These are phyloP conservation scores for Corythaixoides concolor DNA, from an alignment of 2,113 vertebrate species.

Conservation along the genomic window DNA sequence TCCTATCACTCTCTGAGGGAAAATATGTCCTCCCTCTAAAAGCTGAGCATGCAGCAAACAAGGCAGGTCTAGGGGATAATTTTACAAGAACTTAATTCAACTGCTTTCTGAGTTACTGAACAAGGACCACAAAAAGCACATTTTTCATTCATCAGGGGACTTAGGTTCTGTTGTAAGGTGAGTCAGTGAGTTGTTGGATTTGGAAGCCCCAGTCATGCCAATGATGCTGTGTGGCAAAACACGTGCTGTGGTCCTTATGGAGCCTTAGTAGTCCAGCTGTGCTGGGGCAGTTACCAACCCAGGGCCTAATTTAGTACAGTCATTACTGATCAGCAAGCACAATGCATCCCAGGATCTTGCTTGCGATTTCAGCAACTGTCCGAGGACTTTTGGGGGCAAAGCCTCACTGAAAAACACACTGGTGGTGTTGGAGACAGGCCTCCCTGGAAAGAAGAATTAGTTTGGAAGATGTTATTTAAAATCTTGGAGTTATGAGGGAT, in stretches of 20 bases:
- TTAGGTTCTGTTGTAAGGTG: not conserved
- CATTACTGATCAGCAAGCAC: not conserved
- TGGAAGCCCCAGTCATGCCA: not conserved
- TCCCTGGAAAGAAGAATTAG: not conserved
- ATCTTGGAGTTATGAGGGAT: not conserved
- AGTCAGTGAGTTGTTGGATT: not conserved
- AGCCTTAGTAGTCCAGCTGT: not conserved
- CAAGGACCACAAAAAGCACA: accelerated
- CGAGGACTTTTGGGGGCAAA: not conserved
- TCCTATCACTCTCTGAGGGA: not conserved
- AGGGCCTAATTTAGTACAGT: not conserved
- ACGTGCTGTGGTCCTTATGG: not conserved
- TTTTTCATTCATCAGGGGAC: not conserved
- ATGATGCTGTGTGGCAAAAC: not conserved
- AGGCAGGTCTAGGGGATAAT: not conserved
- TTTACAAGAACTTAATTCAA: not conserved
- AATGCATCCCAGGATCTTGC: not conserved
- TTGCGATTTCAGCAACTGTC: not conserved
- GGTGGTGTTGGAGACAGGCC: not conserved
- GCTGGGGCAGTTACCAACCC: not conserved
- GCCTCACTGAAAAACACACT: not conserved
- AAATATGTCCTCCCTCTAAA: not conserved
- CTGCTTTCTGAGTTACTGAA: not conserved
- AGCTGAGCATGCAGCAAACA: not conserved
- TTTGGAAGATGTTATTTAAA: not conserved